Evolutionary conservation across 2,888 invertebrate genomes (phyloP).

Genomic region (Doris montereyensis): DNA sequence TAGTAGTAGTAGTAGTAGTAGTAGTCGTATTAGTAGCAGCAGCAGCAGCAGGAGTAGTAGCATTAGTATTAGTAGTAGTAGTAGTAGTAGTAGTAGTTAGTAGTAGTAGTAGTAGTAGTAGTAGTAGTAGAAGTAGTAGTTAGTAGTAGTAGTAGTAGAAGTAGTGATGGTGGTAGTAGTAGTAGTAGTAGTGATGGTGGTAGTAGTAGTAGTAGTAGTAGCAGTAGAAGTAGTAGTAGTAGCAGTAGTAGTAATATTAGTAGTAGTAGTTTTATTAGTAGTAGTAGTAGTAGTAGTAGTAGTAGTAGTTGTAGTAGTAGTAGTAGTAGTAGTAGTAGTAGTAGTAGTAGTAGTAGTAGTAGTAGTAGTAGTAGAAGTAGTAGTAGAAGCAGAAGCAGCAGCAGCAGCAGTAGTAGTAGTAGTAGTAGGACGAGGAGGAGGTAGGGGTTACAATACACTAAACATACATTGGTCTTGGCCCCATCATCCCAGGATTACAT

Average conservation of each 20-base stretch:
- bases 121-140: too few species aligned
- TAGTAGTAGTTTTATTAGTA: background rate
- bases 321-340: background rate
- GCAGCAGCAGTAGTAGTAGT: background rate
- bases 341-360: background rate
- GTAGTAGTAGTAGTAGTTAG: too few species aligned
- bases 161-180: background rate
- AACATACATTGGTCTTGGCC: too few species aligned
- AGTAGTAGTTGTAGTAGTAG: background rate
- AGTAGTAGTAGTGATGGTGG: background rate
- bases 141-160: too few species aligned
- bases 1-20: background rate
- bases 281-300: background rate
- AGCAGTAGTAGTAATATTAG: background rate
- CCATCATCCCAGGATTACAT: too few species aligned
- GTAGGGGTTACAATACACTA: too few species aligned
- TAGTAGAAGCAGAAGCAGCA: background rate
- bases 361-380: background rate
- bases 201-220: background rate
- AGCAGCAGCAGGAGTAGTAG: too few species aligned
- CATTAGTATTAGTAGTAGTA: too few species aligned
- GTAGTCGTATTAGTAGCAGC: too few species aligned
- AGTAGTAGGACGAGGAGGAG: too few species aligned
- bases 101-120: background rate
- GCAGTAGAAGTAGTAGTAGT: background rate